Conservation (phyloP, 2,888 invertebrate species). For the Drosophila conformis region DNA sequence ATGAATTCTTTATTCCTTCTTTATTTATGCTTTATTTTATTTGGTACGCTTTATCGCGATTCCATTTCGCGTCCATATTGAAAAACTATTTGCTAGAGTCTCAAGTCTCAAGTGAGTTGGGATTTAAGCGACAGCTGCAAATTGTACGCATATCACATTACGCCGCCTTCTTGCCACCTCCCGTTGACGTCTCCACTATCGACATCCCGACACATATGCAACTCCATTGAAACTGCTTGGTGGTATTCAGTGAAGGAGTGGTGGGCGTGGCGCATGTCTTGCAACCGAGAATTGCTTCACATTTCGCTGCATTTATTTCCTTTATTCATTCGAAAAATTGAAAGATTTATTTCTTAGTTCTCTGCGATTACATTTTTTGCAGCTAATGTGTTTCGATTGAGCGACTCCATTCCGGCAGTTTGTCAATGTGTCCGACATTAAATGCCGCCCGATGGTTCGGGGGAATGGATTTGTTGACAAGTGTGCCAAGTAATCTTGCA, state of each 20-base stretch:
- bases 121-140: conserved; percentile 76
- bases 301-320: conserved; percentile 71
- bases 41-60: conserved; percentile 54
- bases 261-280: conserved; percentile 29
- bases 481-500: conserved; percentile 59
- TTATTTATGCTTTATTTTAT: conserved; percentile 74
- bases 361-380: conserved; percentile 67
- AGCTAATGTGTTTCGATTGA: conserved; percentile 78
- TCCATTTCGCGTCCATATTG: conserved; percentile 65
- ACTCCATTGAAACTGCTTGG: conserved; percentile 26
- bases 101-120: conserved; percentile 76
- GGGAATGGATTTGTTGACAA: conserved; percentile 55
- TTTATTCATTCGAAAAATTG: conserved; percentile 82
- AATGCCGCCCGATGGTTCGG: conserved; percentile 31
- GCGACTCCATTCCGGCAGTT: conserved; percentile 66
- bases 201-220: conserved; percentile 52
- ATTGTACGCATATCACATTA: conserved; percentile 80
- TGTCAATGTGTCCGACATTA: conserved; percentile 71
- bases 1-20: conserved; percentile 52
- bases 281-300: conserved; percentile 70
- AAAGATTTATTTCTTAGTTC: conserved; percentile 83
- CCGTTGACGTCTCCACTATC: not conserved
- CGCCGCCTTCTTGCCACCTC: conserved; percentile 10
- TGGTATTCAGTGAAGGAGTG: conserved; percentile 8
- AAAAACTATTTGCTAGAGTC: conserved; percentile 75